Percentiles rank a stretch among this genome's conserved stretches.
Evolutionary conservation across 2,797 vertebrate species (phyloP).

Genomic region (Labeo calbasu): DNA sequence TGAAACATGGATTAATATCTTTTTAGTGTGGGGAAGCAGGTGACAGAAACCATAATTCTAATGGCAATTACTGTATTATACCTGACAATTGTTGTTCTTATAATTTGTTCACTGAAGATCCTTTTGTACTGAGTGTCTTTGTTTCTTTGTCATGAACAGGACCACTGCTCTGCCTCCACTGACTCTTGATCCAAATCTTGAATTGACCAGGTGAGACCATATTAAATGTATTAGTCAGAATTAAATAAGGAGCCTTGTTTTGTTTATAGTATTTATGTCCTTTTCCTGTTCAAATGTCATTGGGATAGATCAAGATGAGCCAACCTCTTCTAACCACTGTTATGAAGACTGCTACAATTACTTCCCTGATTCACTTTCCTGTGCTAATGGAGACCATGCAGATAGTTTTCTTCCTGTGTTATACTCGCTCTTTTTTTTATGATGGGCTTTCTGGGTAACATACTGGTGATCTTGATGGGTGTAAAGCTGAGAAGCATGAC

Average conservation of each 20-base stretch:
- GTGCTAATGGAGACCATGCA: slow-evolving; percentile 57
- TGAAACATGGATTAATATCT: too few species aligned
- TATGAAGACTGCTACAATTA: too few species aligned
- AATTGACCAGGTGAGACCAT: background rate
- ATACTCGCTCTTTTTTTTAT: slow-evolving; percentile 82
- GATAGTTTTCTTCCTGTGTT: slow-evolving; percentile 78
- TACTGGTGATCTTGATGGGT: slow-evolving; percentile 81
- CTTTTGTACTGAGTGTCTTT: background rate
- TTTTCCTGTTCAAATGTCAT: too few species aligned
- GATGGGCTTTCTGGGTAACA: slow-evolving; percentile 83
- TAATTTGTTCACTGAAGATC: background rate
- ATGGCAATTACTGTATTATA: background rate
- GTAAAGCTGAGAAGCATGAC: slow-evolving; percentile 87
- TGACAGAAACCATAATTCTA: background rate
- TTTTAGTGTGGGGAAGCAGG: too few species aligned
- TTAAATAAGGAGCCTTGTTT: background rate
- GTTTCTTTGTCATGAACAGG: background rate
- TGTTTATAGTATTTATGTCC: background rate
- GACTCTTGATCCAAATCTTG: background rate
- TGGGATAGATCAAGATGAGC: too few species aligned
- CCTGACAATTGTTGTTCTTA: background rate
- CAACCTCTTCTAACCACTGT: too few species aligned
- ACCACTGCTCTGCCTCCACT: background rate
- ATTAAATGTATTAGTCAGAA: background rate
- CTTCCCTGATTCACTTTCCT: too few species aligned